Base-by-base conservation (phyloP, 2,888 invertebrate species). In the Pomacea canaliculata region DNA sequence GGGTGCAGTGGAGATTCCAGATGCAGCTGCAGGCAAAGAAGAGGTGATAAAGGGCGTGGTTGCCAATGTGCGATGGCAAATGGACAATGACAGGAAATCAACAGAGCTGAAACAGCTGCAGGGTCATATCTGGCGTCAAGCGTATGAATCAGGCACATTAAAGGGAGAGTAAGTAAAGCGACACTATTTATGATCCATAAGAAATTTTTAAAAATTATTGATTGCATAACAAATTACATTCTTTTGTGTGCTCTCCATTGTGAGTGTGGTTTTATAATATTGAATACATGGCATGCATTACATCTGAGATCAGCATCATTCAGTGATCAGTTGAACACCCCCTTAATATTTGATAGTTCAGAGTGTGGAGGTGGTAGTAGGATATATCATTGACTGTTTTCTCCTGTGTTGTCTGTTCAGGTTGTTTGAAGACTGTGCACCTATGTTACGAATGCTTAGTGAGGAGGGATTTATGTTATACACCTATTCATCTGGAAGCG, bases 401-500 rank as follows among this genome's bases (percentile, higher is more conserved):
- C 37, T 37, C 37, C 5, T 37, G 5, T 37, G 3, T 37, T 37
- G 4, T 5, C 37, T 56, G 8, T 93, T 71, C 91, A 97, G 97
- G 90, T 93, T 98, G 51, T 98, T 95, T 90, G 93, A 95, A 16
- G 98, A 98, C 91, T 97, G 97, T 0, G 92, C 94, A 0, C 92
- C 92, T 23, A 94, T 95, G 1, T 92, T 98, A 70, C 93, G 95
- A 87, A 91, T 92, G 78, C 95, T 97, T 95, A 93, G 93, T 7
- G 92, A 93, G 7, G 91, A 92, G 19, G 95, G 94, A 49, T 93
- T 93, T 60, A 93, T 93, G 81, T 92, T 98, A 71, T 97, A 94
- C 88, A 94, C 97, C 79, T 98, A 96, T 91, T 98, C 98, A 0
- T 97, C 97, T 49, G 98, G 97, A 70, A 97, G 96, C 76, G 94